Conservation (phyloP, 2,113 vertebrate genomes). For the Climacteris rufus region DNA sequence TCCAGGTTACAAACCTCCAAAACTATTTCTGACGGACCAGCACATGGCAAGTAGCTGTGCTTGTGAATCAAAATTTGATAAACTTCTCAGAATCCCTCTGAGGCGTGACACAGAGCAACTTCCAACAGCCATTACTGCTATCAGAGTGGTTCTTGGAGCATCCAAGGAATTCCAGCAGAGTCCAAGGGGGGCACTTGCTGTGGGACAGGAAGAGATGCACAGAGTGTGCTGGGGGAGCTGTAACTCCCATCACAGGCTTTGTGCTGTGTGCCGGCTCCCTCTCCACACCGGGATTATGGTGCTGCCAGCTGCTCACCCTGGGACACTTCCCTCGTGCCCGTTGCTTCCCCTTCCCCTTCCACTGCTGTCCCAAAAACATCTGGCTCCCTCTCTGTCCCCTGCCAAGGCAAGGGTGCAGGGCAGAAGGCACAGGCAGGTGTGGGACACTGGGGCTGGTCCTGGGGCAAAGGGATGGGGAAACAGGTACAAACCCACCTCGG, state of each 20-base stretch:
- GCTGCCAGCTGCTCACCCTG: neutral
- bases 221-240: neutral
- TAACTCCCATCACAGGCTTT: neutral
- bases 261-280: neutral
- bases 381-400: neutral
- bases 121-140: neutral
- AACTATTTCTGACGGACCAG: neutral
- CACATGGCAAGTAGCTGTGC: neutral
- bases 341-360: neutral
- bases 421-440: rapidly evolving
- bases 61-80: neutral
- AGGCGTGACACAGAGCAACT: neutral
- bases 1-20: neutral
- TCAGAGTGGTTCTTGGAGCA: neutral
- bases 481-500: neutral
- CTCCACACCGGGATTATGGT: rapidly evolving
- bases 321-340: neutral
- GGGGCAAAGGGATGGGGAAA: neutral
- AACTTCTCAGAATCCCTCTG: neutral
- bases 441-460: neutral
- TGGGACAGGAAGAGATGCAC: neutral
- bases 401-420: too few relatives aligned
- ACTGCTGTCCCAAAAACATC: too few relatives aligned
- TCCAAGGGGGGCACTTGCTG: neutral
- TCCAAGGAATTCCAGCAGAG: neutral